phyloP scores from a whole-genome alignment of 2,113 vertebrate genomes.

The Brachyhypopomus gauderio region DNA sequence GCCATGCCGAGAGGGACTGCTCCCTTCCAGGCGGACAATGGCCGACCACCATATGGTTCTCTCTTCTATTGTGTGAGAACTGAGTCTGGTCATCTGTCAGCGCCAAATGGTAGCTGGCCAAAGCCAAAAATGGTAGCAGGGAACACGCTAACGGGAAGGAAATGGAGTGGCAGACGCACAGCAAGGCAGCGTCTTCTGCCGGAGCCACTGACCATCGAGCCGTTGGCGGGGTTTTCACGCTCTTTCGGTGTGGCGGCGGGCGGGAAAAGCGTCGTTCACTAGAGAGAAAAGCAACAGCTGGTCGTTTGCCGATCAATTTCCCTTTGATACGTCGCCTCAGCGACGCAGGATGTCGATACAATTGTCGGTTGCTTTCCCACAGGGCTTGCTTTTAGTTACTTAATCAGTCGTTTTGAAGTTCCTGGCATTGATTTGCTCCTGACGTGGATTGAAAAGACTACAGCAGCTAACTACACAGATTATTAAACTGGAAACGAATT shows the following conservation, averaged over 20 bases:
- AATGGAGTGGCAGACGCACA: neutral
- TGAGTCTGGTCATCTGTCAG: conserved; percentile 41
- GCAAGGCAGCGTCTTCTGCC: neutral
- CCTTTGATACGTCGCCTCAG: conserved; percentile 11
- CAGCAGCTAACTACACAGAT: neutral
- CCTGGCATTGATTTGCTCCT: conserved; percentile 28
- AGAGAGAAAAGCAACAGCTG: neutral
- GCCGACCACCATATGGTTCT: conserved; percentile 49
- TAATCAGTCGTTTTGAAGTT: conserved; percentile 32
- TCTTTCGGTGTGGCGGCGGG: neutral
- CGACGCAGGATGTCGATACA: conserved; percentile 10
- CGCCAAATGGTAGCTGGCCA: conserved; percentile 12
- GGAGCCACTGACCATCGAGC: neutral
- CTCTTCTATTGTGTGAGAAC: conserved; percentile 45
- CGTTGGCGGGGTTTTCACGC: neutral
- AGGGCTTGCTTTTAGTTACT: conserved; percentile 10
- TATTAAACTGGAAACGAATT: conserved; percentile 13
- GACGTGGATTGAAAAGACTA: neutral
- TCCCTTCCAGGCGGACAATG: conserved; percentile 33
- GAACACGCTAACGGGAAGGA: conserved; percentile 19
- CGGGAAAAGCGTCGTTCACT: conserved; percentile 1
- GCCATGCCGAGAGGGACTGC: neutral
- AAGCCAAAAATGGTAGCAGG: conserved; percentile 31
- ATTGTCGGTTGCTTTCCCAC: conserved; percentile 20
- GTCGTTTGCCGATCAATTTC: neutral